A percentile compares a stretch with the other conserved stretches of the same genome.
These are phyloP conservation scores for Gymnoscelis rufifasciata DNA, from an alignment of 2,888 invertebrate species.

Conservation along the genomic window DNA sequence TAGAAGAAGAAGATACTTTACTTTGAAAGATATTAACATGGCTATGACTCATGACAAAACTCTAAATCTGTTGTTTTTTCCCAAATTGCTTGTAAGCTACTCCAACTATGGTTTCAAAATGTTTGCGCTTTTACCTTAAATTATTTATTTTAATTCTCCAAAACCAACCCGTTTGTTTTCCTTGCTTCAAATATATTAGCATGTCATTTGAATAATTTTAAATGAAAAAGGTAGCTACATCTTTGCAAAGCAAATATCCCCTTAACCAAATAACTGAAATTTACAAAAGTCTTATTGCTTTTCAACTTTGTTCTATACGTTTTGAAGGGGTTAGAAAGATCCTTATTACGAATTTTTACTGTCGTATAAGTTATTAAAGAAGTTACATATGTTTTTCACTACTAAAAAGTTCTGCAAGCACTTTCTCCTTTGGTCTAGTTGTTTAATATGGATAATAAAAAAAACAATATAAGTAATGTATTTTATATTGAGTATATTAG, in stretches of 20 bases:
- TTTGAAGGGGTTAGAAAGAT: background rate
- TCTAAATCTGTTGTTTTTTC: too few relatives aligned
- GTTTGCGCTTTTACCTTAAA: background rate
- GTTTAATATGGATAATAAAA: too few relatives aligned
- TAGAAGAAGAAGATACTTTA: too few relatives aligned
- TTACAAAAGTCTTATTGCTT: background rate
- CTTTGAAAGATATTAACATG: too few relatives aligned
- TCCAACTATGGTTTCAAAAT: background rate
- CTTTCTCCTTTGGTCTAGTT: too few relatives aligned
- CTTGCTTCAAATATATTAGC: background rate
- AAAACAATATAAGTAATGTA: too few relatives aligned
- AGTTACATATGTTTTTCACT: background rate
- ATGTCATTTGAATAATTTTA: conserved; percentile 3
- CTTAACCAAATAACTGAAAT: conserved; percentile 1
- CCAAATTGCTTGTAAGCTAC: too few relatives aligned
- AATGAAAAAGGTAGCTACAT: background rate
- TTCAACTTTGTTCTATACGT: background rate
- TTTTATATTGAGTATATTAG: too few relatives aligned
- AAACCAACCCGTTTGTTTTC: background rate
- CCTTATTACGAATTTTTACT: background rate
- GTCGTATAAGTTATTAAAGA: background rate
- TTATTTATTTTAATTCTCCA: background rate
- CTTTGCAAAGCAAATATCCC: background rate
- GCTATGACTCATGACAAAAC: too few relatives aligned
- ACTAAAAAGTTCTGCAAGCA: too few relatives aligned